Evolutionary conservation across 2,797 vertebrate genomes (phyloP), one percentile per base, ranked within the genome.

Genomic region (Alouatta caraya): DNA sequence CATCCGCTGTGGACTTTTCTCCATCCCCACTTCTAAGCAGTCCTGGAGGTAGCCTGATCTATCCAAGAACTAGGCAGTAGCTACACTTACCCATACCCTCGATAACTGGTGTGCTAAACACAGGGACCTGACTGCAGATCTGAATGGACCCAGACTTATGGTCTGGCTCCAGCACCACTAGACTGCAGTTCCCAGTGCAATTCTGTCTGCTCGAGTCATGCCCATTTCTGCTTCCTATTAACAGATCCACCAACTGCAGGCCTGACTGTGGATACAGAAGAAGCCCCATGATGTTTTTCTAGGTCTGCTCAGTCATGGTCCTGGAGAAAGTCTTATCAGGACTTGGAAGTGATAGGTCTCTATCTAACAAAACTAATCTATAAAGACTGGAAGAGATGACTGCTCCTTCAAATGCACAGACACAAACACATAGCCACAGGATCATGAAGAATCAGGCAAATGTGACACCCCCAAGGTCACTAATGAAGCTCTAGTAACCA

Each of bases 81-180:
- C 21, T 8, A 57, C 4, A 42, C 1, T 2, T 21, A 46, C 9
- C 39, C 2, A 76, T 4, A 67, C 1, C 1, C 22, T n/a, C 24
- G 13, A 28, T 39, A 22, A 37, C 19, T 46, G 8, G 11, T 26
- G 15, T 86, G 15, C 21, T 28, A 2, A 8, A 22, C 15, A 33
- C 33, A 13, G 64, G 9, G 0, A 76, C 14, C 24, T 87, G 44
- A 78, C 17, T 75, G 2, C 10, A 30, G 19, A 17, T 7, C 39
- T 44, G 61, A 67, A 67, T n/a, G 8, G 14, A 57, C 37, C 22
- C 50, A 73, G 39, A 46, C 7, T 30, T 19, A 10, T 50, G 5
- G 26, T 1, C 28, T 6, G 39, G 21, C 37, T 64, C 39, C 8
- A 46, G 15, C 30, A 3, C 12, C 48, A 59, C 33, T 42, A 33